Conservation (phyloP, 2,888 invertebrate genomes). For the Macrosoma leucophasiata region DNA sequence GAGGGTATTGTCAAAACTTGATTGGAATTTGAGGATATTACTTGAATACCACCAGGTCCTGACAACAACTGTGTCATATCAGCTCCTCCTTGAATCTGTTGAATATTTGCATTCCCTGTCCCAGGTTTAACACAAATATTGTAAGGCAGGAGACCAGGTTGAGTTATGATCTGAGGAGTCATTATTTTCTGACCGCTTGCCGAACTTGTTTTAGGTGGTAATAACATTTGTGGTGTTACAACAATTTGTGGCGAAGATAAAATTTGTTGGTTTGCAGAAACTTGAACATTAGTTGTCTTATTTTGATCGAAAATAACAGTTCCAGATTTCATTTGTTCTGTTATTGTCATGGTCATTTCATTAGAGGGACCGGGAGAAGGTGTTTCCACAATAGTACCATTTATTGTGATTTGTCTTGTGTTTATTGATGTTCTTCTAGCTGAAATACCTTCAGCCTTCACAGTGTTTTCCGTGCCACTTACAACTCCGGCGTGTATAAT, state of each 20-base stretch:
- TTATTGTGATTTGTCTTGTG: constrained; percentile 70
- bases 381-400: constrained; percentile 71
- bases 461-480: constrained; percentile 59
- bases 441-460: constrained; percentile 68
- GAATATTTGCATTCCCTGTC: constrained; percentile 53
- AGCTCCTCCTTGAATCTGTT: constrained; percentile 58
- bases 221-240: constrained; percentile 68
- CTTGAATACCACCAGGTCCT: constrained; percentile 66
- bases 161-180: constrained; percentile 63
- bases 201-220: constrained; percentile 62
- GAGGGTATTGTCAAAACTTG: constrained; percentile 66
- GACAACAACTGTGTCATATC: constrained; percentile 66
- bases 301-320: constrained; percentile 68
- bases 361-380: constrained; percentile 69
- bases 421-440: constrained; percentile 69
- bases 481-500: constrained; percentile 67
- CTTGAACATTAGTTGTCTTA: constrained; percentile 64
- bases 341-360: constrained; percentile 70
- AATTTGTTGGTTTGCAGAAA: constrained; percentile 63
- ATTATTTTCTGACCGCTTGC: constrained; percentile 58
- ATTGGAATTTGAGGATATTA: constrained; percentile 70
- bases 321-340: constrained; percentile 68
- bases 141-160: constrained; percentile 61
- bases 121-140: constrained; percentile 71
- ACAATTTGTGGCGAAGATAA: constrained; percentile 69